These are phyloP conservation scores for Lanistes nyassanus DNA, from an alignment of 1,140 invertebrate genomes.

Conservation along the genomic window DNA sequence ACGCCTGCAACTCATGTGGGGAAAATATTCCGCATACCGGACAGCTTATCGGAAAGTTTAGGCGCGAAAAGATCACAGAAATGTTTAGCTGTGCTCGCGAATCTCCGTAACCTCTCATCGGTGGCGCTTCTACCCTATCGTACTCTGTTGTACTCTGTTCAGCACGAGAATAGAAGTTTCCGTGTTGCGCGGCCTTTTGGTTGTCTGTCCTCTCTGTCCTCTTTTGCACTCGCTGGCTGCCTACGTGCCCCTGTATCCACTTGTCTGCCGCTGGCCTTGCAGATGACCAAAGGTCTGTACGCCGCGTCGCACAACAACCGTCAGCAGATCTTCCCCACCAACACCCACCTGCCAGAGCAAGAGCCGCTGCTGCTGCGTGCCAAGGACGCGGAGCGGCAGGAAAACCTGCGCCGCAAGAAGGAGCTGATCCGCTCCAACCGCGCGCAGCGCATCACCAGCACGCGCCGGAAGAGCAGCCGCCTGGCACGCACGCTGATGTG, in stretches of 20 bases:
- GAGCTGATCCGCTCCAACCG: slow-evolving; percentile 60
- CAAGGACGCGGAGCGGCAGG: slow-evolving; percentile 41
- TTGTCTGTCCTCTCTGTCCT: no score
- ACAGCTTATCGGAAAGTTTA: no score
- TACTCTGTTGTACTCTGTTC: no score
- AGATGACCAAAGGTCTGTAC: slow-evolving; percentile 1
- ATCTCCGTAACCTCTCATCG: no score
- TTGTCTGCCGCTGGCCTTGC: not conserved
- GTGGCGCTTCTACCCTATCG: no score
- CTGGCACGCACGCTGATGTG: slow-evolving; percentile 58
- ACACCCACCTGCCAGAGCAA: slow-evolving; percentile 39
- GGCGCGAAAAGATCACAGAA: no score
- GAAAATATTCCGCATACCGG: no score
- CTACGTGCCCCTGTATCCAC: not conserved
- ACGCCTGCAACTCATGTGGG: no score
- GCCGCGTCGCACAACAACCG: slow-evolving; percentile 3
- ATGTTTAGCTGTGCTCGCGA: no score
- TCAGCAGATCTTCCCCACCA: slow-evolving; percentile 37
- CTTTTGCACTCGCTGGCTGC: not conserved
- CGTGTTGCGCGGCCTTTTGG: no score
- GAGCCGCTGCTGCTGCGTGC: slow-evolving; percentile 18
- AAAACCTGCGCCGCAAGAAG: slow-evolving; percentile 57
- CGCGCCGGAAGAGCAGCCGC: slow-evolving; percentile 44
- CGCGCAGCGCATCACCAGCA: slow-evolving; percentile 62
- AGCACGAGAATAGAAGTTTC: no score